These are phyloP conservation scores for Orcinus orca DNA, from an alignment of 2,113 vertebrate species.

Conservation along the genomic window DNA sequence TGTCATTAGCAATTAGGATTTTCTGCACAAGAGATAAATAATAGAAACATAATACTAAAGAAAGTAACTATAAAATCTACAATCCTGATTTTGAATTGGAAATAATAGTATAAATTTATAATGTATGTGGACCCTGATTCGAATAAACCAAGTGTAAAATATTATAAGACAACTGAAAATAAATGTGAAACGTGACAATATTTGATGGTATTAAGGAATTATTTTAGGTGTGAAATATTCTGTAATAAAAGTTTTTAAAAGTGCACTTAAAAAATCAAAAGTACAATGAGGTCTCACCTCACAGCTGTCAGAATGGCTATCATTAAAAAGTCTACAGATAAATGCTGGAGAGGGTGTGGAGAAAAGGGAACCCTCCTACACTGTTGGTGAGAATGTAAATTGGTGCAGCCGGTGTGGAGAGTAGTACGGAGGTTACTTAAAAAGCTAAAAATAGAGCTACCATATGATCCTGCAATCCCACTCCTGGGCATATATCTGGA, in stretches of 20 bases:
- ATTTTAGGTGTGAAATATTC: not conserved
- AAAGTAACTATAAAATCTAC: not conserved
- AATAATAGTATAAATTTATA: not conserved
- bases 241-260: not conserved
- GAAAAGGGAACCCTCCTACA: too few relatives aligned
- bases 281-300: too few relatives aligned
- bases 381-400: too few relatives aligned
- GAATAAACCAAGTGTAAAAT: not conserved
- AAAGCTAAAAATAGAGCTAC: too few relatives aligned
- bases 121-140: not conserved
- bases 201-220: not conserved
- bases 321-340: too few relatives aligned
- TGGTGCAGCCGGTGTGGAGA: too few relatives aligned
- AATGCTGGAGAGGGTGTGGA: too few relatives aligned
- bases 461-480: too few relatives aligned
- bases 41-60: not conserved
- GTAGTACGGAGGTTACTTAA: too few relatives aligned
- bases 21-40: not conserved
- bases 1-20: not conserved
- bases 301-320: too few relatives aligned
- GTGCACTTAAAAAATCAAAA: not conserved
- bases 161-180: not conserved
- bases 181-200: not conserved
- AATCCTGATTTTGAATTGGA: not conserved
- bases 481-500: too few relatives aligned